phyloP scores from a whole-genome alignment of 2,888 invertebrate species.

The Carpatolechia fugitivella region DNA sequence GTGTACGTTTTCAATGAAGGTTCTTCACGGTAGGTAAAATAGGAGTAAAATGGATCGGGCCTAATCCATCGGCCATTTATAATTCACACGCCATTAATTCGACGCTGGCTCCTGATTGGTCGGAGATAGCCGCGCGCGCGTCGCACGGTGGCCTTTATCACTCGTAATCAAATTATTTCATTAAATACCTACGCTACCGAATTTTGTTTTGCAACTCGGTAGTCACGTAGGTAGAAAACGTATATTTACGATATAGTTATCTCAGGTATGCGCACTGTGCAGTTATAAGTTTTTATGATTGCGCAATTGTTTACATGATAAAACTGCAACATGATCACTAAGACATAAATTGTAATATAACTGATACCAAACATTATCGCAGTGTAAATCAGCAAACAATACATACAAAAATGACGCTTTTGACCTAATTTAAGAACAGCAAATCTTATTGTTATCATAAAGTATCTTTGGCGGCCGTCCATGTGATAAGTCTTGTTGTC shows the following conservation, averaged over 20 bases:
- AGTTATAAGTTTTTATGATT: too few relatives aligned
- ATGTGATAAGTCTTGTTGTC: neutral
- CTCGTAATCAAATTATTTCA: constrained; percentile 19
- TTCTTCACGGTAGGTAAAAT: constrained; percentile 78
- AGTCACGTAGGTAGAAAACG: neutral
- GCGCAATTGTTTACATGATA: too few relatives aligned
- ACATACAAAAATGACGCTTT: too few relatives aligned
- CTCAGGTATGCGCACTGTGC: too few relatives aligned
- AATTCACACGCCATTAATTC: constrained; percentile 79
- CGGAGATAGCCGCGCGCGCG: constrained; percentile 51
- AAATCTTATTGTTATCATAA: too few relatives aligned
- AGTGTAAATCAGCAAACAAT: too few relatives aligned
- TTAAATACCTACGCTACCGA: constrained; percentile 12
- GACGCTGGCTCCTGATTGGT: constrained; percentile 56
- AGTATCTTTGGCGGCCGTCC: too few relatives aligned
- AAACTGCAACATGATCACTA: too few relatives aligned
- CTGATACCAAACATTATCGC: too few relatives aligned
- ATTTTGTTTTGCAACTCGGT: neutral
- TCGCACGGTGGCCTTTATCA: constrained; percentile 36
- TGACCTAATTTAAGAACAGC: too few relatives aligned
- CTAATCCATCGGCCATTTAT: constrained; percentile 77
- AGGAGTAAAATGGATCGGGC: constrained; percentile 76
- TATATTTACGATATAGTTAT: neutral
- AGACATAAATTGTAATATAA: too few relatives aligned
- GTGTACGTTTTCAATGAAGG: constrained; percentile 78